Base-by-base conservation (phyloP, 2,888 invertebrate species). In the Tethea ocularis region DNA sequence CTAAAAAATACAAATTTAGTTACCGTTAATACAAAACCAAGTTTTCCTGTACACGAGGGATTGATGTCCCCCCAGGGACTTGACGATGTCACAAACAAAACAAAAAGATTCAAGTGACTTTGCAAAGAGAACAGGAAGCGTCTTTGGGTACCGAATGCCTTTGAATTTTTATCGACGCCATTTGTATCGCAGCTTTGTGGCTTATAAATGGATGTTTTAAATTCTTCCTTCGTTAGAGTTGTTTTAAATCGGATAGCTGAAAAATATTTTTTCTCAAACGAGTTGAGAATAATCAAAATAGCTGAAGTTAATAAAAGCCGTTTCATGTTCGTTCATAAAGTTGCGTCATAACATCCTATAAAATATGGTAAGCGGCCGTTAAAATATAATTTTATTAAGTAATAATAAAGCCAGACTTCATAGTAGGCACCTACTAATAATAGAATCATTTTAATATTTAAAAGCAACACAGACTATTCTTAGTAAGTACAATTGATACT, bases 21-120 rank as follows among this genome's bases (percentile, higher is more conserved):
- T 76, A 76, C 73, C 75, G 75, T 78, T 76, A 69, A 74, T 63
- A 67, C 69, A 64, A 68, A 69, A 75, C 70, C 72, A 81, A 77
- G 67, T 78, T 79, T 71, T 74, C 68, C 68, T 58, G 64, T 68
- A 72, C 69, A 67, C 68, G 69, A 71, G 69, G 74, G 73, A 80
- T 79, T 77, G 77, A 78, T 79, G 72, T 71, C 74, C 79, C n/a
- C 63, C 66, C 52, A 67, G 74, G 74, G 68, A 66, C 54, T 38
- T 58, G 62, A 59, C 64, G 66, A 69, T 69, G 78, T 79, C 72
- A 67, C 72, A 76, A 80, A 79, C 74, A 77, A 82, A 83, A 78
- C 78, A 80, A 82, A 78, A 80, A 80, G 74, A 78, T 74, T 72
- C 74, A 70, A 73, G 71, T 75, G 68, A 68, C 69, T 78, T 73